Conservation (phyloP, 2,888 invertebrate genomes). For the Campoplex nolae region DNA sequence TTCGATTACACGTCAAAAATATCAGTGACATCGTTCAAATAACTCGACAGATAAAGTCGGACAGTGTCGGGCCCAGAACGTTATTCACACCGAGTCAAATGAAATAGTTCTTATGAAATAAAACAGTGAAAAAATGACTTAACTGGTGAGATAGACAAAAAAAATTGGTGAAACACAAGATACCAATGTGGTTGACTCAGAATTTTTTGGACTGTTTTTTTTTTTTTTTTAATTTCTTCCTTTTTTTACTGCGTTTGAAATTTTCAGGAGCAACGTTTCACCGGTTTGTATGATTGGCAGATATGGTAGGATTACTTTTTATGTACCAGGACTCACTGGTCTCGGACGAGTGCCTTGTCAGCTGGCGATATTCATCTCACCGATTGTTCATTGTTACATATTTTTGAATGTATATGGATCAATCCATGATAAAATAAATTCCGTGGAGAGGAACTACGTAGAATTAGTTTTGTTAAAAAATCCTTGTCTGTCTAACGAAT, state of each 20-base stretch:
- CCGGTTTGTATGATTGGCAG: background rate
- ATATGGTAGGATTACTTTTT: background rate
- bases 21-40: background rate
- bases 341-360: background rate
- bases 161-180: background rate
- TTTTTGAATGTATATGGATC: background rate
- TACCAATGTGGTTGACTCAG: background rate
- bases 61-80: background rate
- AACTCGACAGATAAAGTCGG: background rate
- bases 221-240: no score
- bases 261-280: background rate
- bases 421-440: background rate
- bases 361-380: conserved; percentile 2
- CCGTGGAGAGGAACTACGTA: background rate
- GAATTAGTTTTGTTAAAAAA: background rate
- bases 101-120: background rate
- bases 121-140: background rate
- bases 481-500: background rate
- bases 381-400: background rate
- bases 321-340: background rate
- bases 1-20: background rate
- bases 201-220: no score
- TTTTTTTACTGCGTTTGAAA: background rate
- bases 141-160: background rate
- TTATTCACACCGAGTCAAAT: background rate